Base-by-base conservation (phyloP, 2,113 vertebrate genomes). In the Empidonax traillii region DNA sequence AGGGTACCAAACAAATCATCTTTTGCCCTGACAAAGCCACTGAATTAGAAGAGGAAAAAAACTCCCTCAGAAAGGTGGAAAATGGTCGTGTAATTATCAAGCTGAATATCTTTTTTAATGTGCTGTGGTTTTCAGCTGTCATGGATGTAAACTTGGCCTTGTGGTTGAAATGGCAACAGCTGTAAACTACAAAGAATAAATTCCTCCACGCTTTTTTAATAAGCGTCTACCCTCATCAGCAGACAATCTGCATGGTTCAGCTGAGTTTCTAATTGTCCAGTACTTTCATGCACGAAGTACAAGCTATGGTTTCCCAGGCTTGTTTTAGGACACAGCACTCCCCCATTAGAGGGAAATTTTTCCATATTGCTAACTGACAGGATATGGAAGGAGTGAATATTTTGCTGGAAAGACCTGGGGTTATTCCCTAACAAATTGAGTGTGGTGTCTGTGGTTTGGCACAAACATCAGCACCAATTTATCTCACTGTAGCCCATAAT, bases 371-470 rank as follows among this genome's bases (percentile, higher is more conserved):
- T 94, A 94, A 95, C 59, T 96, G 95, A 92, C 93, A 95, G 89
- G 69, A 93, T 68, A 74, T 95, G 66, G 93, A 94, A 93, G 87
- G 76, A 96, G 83, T 85, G 79, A 96, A 56, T 95, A 75, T 86
- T 97, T 96, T 96, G 37, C 52, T 90, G 87, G 66, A 85, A 96
- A 95, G 78, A 67, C 85, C 87, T 61, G 91, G 90, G 82, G 85
- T 96, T 97, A 93, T 94, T 97, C 97, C 72, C 35, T 97, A 96
- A 95, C 63, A 96, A 96, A 88, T 94, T 84, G 79, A 91, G 73
- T 79, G 93, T 94, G 84, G 91, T 91, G 75, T 89, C 90, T 94
- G 90, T 96, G 95, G 96, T 73, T 95, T 96, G 90, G 90, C 94
- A 80, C 31, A 35, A 90, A 30, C 17, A 37, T 37, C 75, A 52